Base-by-base conservation (phyloP, 2,113 vertebrate genomes). In the Pitta sordida region DNA sequence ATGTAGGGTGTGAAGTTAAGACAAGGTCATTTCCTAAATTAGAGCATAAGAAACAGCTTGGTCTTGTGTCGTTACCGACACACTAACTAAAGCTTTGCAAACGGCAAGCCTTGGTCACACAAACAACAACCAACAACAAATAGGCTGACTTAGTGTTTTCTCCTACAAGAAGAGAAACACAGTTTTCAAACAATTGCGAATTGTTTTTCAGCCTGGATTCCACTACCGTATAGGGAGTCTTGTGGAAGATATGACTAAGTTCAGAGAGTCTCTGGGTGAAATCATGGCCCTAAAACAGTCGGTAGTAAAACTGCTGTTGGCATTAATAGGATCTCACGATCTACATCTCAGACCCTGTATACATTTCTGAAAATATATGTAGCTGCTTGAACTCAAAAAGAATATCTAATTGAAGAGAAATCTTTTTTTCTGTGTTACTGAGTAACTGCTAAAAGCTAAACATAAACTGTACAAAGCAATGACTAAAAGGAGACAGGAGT, bases 361-460 rank as follows among this genome's bases (percentile, higher is more conserved):
- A 75, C n/a, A 92, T 23, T 83, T 85, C 75, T 76, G 83, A 83
- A 96, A 87, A 91, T 85, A 73, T 29, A 85, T 4, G 4, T 82
- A 84, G 73, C 81, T 91, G 65, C 69, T 78, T 84, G 86, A 89
- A 76, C 59, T 68, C 73, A 70, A 26, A 44, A 74, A 71, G 78
- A 68, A 88, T 65, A 91, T 18, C 36, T 60, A 84, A 48, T 39
- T 12, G 10, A 27, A 88, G 78, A 85, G 71, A 92, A 90, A 92
- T 83, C 44, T 60, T 64, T 64, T 84, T 65, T 24, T 56, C 26
- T n/a, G 11, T 65, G 76, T 74, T 44, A 67, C 63, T 87, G 84
- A 84, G 58, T 74, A 80, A 65, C 67, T 65, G 78, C 81, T 88
- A 94, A 93, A 78, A 88, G 43, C 68, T 77, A 92, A 96, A 95